Evolutionary conservation across 2,797 vertebrate species (phyloP), one percentile per base, ranked within the genome.

Genomic region (Rhinatrema bivittatum): DNA sequence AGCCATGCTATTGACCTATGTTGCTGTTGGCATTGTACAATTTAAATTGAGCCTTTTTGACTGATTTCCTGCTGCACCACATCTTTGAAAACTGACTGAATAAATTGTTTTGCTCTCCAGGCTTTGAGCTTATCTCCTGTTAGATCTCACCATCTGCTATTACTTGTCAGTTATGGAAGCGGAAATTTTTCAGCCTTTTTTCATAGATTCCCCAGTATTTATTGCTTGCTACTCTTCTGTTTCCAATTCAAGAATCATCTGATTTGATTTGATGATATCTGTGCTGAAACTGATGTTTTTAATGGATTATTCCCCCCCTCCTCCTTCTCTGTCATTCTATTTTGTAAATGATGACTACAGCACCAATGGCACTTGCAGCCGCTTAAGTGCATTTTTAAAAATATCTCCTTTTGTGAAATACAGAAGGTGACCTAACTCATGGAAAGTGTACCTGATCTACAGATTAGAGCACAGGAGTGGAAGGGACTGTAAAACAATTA

Each of bases 61-160:
- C n/a, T n/a, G n/a, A n/a, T n/a, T n/a, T n/a, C n/a, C n/a, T n/a
- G 37, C 44, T 31, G 41, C 30, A 46, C 7, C 33, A 48, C 36
- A 41, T 46, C 40, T 56, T 60, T 58, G 48, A 64, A 74, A 58
- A 32, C 28, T 66, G 63, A 24, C 60, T 68, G 62, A 44, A 62
- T 52, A 46, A 68, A 68, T 47, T 50, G 36, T 57, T n/a, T 64
- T 56, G 26, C 46, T 75, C 75, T 60, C 50, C 50, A 59, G 20
- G 41, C 31, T 43, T 65, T 60, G 62, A 48, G 56, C 62, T 67
- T 64, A 58, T 64, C 56, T 66, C 48, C 51, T 53, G 41, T 69
- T 48, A 59, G 60, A 71, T 70, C 58, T 69, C 36, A 57, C 68
- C 72, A 69, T 68, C 70, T 78, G 70, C 60, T 75, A 36, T 25